Percentiles rank a stretch among this genome's conserved stretches.
Conservation (phyloP, 2,113 vertebrate species). For the Periophthalmodon schlosseri region DNA sequence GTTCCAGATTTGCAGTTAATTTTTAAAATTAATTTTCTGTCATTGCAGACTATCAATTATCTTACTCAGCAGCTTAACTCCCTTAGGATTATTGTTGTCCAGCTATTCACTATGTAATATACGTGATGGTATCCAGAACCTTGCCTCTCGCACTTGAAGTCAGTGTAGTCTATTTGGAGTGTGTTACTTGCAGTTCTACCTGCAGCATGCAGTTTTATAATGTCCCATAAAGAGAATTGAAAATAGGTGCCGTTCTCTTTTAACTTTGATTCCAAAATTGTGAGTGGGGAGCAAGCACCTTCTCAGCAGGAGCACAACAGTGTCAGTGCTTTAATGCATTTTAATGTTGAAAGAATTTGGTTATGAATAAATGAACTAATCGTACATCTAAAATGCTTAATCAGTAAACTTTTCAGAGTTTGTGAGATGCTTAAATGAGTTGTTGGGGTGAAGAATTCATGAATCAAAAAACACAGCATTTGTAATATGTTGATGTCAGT, state of each 20-base stretch:
- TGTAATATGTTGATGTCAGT: no score
- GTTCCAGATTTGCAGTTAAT: background rate
- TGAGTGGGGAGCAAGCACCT: background rate
- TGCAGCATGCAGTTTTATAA: background rate
- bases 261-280: background rate
- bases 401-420: no score
- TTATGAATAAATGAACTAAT: background rate
- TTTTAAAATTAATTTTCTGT: background rate
- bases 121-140: background rate
- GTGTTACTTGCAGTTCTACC: background rate
- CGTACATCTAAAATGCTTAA: no score
- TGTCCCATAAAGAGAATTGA: background rate
- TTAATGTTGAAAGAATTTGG: background rate
- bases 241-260: background rate
- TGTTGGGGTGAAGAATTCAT: background rate
- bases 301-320: background rate
- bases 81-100: background rate
- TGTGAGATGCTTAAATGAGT: background rate
- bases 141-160: background rate
- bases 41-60: background rate
- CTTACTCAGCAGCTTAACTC: background rate
- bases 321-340: background rate
- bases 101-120: background rate
- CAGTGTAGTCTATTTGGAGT: background rate
- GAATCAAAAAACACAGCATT: no score